Evolutionary conservation across 2,888 invertebrate genomes (phyloP).

Genomic region (Calameuta filiformis): DNA sequence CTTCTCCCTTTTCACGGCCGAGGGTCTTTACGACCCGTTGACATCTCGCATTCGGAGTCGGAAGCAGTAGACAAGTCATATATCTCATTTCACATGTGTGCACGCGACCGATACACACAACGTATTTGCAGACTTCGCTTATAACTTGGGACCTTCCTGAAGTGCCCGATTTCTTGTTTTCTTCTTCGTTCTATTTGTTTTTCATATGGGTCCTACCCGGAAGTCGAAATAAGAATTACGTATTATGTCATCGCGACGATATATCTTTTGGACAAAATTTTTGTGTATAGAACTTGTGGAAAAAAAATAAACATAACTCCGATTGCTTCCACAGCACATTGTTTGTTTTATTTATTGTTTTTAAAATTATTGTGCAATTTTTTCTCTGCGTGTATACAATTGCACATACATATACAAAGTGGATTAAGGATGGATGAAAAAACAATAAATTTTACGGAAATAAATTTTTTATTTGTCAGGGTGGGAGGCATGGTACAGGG

Average conservation of each 20-base stretch:
- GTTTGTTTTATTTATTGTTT: neutral
- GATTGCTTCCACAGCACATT: neutral
- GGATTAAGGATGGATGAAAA: neutral
- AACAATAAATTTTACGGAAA: slow-evolving; percentile 7
- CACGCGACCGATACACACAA: slow-evolving; percentile 11
- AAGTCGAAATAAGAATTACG: neutral
- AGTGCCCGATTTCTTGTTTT: neutral
- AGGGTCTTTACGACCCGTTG: slow-evolving; percentile 50
- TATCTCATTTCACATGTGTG: slow-evolving; percentile 25
- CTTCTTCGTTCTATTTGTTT: neutral
- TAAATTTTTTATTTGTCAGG: slow-evolving; percentile 16
- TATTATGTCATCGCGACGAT: neutral
- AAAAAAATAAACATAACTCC: neutral
- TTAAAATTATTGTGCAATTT: neutral
- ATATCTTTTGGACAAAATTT: neutral
- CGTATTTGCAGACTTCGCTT: neutral
- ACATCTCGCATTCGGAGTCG: slow-evolving; percentile 43
- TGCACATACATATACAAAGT: neutral
- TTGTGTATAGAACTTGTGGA: neutral
- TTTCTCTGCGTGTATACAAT: neutral
- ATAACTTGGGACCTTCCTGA: neutral
- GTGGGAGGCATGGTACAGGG: slow-evolving; percentile 18
- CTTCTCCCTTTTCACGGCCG: slow-evolving; percentile 24
- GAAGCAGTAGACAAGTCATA: slow-evolving; percentile 40
- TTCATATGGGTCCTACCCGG: neutral